Conservation (phyloP, 1,140 invertebrate genomes). For the Hyles euphorbiae region DNA sequence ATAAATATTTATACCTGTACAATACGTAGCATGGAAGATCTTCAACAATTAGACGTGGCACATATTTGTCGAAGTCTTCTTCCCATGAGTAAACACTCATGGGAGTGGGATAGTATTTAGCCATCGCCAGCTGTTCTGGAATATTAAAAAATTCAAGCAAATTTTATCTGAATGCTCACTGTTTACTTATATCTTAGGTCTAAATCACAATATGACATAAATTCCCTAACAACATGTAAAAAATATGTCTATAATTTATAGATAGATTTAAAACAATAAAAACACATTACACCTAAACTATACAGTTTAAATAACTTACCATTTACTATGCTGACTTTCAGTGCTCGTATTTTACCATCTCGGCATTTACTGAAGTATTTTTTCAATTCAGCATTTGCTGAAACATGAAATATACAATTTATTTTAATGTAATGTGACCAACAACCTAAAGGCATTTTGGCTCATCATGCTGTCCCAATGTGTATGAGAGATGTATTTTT, state of each 20-base stretch:
- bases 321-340: slow-evolving; percentile 92
- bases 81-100: slow-evolving; percentile 94
- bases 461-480: too few relatives aligned
- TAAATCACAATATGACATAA: too few relatives aligned
- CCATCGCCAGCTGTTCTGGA: slow-evolving; percentile 87
- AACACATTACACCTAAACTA: too few relatives aligned
- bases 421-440: too few relatives aligned
- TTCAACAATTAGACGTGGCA: slow-evolving; percentile 86
- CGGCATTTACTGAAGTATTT: slow-evolving; percentile 89
- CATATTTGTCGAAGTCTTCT: slow-evolving; percentile 89
- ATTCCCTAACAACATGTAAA: too few relatives aligned
- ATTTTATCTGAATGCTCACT: too few relatives aligned
- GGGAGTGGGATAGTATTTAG: slow-evolving; percentile 80
- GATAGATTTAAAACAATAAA: too few relatives aligned
- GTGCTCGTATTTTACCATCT: slow-evolving; percentile 85
- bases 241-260: too few relatives aligned
- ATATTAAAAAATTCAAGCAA: slow-evolving; percentile 25
- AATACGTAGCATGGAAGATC: slow-evolving; percentile 96
- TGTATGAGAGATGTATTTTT: too few relatives aligned
- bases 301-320: slow-evolving; percentile 75
- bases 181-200: too few relatives aligned
- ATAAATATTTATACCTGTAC: slow-evolving; percentile 78
- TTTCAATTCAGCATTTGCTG: slow-evolving; percentile 88
- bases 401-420: slow-evolving; percentile 46
- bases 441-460: too few relatives aligned